A percentile compares a stretch with the other conserved stretches of the same genome.
These are phyloP conservation scores for Crocodylus rhombifer DNA, from an alignment of 2,797 vertebrate genomes.

Conservation along the genomic window DNA sequence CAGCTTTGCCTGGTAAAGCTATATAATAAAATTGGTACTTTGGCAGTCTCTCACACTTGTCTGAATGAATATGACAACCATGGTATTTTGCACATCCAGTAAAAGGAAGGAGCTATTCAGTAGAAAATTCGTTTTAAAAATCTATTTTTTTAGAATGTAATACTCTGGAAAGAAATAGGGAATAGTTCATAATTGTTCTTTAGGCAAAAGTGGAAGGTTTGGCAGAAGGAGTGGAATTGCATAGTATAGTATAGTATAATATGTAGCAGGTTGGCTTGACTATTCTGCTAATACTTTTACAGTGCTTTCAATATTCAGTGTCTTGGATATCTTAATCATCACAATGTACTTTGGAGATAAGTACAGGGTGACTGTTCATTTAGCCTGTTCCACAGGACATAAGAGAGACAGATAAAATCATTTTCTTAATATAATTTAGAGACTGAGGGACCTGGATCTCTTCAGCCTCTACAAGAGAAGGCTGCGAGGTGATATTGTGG, in stretches of 20 bases:
- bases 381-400: not conserved
- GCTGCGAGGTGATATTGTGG: no score
- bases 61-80: not conserved
- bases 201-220: not conserved
- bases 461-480: no score
- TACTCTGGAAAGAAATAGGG: not conserved
- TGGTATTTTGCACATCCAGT: not conserved
- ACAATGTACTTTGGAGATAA: not conserved
- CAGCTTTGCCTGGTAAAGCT: constrained; percentile 91
- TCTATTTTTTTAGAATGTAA: not conserved
- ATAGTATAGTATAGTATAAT: no score
- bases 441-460: no score
- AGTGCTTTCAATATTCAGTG: not conserved
- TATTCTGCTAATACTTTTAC: not conserved
- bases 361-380: constrained; percentile 3
- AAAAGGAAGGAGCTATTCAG: not conserved
- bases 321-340: not conserved
- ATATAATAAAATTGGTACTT: not conserved
- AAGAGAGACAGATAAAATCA: not conserved
- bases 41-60: not conserved
- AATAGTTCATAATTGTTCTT: not conserved
- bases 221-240: not conserved
- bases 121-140: not conserved
- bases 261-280: not conserved
- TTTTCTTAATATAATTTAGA: not conserved